These are phyloP conservation scores for Zosterops borbonicus DNA, from an alignment of 2,113 vertebrate species.

Conservation along the genomic window DNA sequence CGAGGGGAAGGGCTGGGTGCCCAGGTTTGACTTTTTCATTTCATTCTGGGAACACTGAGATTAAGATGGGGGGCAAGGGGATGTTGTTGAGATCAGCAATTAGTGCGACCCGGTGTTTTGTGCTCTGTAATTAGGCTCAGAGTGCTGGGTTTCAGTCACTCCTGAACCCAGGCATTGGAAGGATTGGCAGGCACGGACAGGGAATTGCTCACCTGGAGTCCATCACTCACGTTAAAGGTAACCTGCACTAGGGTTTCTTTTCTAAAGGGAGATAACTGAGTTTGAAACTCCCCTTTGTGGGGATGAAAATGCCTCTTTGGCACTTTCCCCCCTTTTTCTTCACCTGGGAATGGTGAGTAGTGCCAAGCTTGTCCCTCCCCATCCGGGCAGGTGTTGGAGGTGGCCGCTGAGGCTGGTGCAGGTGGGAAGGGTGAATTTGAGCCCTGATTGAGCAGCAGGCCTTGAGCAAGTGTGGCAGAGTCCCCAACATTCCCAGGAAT, in stretches of 20 bases:
- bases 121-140: not conserved
- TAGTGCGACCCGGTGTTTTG: not conserved
- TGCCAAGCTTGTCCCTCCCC: not conserved
- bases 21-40: not conserved
- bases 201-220: not conserved
- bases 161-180: not conserved
- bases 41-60: not conserved
- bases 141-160: not conserved
- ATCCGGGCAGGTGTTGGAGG: not conserved
- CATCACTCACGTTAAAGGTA: not conserved
- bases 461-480: not conserved
- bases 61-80: not conserved
- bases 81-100: not conserved
- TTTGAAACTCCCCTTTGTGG: not conserved
- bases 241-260: not conserved
- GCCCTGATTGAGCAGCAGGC: rapidly evolving
- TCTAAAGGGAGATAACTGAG: not conserved
- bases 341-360: not conserved
- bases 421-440: not conserved
- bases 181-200: not conserved
- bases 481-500: not conserved
- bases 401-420: not conserved
- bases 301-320: not conserved
- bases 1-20: not conserved
- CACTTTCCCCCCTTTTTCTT: not conserved